Percentiles rank a stretch among this genome's conserved stretches.
These are phyloP conservation scores for Orius laevigatus DNA, from an alignment of 1,140 invertebrate genomes.

Conservation along the genomic window DNA sequence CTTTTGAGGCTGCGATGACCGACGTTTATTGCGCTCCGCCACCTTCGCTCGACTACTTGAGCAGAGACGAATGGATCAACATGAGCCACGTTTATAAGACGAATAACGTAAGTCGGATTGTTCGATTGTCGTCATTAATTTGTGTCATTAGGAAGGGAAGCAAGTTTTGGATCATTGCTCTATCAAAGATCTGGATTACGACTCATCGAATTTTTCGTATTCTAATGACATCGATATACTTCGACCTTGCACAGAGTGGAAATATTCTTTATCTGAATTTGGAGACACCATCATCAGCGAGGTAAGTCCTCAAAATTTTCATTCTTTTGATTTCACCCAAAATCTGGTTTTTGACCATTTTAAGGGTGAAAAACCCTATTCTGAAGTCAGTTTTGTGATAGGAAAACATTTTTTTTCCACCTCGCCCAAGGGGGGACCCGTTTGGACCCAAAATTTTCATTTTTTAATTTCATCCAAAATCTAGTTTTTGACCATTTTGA, in stretches of 20 bases:
- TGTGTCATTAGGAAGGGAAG: constrained; percentile 13
- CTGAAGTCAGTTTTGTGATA: too few species aligned
- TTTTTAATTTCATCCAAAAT: too few species aligned
- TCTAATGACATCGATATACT: constrained; percentile 1
- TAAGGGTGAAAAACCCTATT: too few species aligned
- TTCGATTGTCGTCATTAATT: neutral
- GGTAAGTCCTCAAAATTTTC: constrained; percentile 22
- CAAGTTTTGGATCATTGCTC: constrained; percentile 16
- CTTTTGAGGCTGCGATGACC: constrained; percentile 40
- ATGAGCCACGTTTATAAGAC: neutral
- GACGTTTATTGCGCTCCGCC: constrained; percentile 42
- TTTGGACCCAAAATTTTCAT: too few species aligned
- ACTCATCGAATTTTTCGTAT: constrained; percentile 1
- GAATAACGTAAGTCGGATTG: neutral
- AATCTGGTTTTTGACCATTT: too few species aligned
- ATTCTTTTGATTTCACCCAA: too few species aligned
- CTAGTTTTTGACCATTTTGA: too few species aligned
- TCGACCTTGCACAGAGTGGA: constrained; percentile 32
- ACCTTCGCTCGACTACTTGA: neutral
- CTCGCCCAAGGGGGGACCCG: too few species aligned
- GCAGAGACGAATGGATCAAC: constrained; percentile 1
- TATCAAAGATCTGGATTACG: constrained; percentile 20
- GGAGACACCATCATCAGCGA: constrained; percentile 50
- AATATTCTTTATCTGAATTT: constrained; percentile 45
- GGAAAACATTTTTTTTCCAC: too few species aligned